Conservation (phyloP, 2,888 invertebrate genomes). For the Xiphydria camelus region DNA sequence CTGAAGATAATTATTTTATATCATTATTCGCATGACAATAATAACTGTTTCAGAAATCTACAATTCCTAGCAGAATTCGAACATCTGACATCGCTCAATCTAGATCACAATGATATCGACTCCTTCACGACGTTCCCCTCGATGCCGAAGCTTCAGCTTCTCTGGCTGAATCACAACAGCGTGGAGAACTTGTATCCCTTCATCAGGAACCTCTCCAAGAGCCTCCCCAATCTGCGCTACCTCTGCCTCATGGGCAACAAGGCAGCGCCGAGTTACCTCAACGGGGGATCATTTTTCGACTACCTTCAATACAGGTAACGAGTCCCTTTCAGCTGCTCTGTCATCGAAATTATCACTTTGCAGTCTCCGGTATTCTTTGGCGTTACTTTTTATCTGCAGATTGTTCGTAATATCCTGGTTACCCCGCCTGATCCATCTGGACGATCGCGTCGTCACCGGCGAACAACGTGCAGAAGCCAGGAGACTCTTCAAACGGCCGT, state of each 20-base stretch:
- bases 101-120: slow-evolving; percentile 78
- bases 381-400: slow-evolving; percentile 58
- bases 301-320: slow-evolving; percentile 75
- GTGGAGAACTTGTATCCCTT: slow-evolving; percentile 70
- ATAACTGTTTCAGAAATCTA: slow-evolving; percentile 65
- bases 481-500: slow-evolving; percentile 65
- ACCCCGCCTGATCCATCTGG: slow-evolving; percentile 69
- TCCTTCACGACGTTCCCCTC: slow-evolving; percentile 72
- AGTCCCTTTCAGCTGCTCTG: not conserved
- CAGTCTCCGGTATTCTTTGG: not conserved
- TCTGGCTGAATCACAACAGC: slow-evolving; percentile 71
- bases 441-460: slow-evolving; percentile 70
- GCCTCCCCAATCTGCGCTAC: slow-evolving; percentile 74
- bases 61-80: slow-evolving; percentile 74
- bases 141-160: slow-evolving; percentile 71
- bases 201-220: slow-evolving; percentile 69
- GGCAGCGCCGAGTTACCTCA: slow-evolving; percentile 76
- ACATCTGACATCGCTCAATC: slow-evolving; percentile 74
- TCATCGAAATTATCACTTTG: not conserved
- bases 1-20: not conserved
- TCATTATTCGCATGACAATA: not conserved
- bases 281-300: slow-evolving; percentile 75
- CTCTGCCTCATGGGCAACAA: slow-evolving; percentile 86
- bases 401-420: slow-evolving; percentile 76
- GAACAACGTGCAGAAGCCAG: slow-evolving; percentile 68